Conservation (phyloP, 2,797 vertebrate species). For the Epinephelus coioides region DNA sequence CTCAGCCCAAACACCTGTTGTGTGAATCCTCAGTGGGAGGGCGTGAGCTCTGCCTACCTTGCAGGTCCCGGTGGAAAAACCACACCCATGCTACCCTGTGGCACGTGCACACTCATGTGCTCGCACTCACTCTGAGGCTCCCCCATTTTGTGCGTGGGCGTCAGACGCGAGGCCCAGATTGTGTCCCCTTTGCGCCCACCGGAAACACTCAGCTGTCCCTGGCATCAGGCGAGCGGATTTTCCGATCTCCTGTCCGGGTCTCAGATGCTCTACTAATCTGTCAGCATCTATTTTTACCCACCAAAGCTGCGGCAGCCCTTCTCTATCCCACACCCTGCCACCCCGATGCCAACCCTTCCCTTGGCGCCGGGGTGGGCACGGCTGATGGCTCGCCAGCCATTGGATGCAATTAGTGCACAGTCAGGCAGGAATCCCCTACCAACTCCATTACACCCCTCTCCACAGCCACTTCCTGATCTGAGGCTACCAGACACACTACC, state of each 20-base stretch:
- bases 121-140: constrained; percentile 52
- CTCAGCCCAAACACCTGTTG: constrained; percentile 86
- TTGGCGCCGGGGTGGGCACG: constrained; percentile 71
- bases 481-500: constrained; percentile 70
- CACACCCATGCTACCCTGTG: constrained; percentile 68
- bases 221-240: constrained; percentile 82
- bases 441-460: constrained; percentile 80
- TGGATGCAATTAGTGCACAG: constrained; percentile 86
- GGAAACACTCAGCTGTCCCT: constrained; percentile 80
- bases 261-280: constrained; percentile 89
- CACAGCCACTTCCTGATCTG: constrained; percentile 79
- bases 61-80: constrained; percentile 74
- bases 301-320: constrained; percentile 76
- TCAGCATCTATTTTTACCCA: constrained; percentile 85
- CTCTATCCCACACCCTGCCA: constrained; percentile 77
- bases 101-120: constrained; percentile 63
- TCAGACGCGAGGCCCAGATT: constrained; percentile 82
- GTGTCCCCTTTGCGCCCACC: constrained; percentile 80
- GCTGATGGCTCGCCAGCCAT: constrained; percentile 78
- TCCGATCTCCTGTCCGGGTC: constrained; percentile 86
- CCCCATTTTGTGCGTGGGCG: constrained; percentile 73
- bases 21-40: constrained; percentile 85
- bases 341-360: constrained; percentile 74
- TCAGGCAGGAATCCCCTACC: constrained; percentile 87
- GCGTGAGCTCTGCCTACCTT: constrained; percentile 76